Percentiles rank a stretch among this genome's conserved stretches.
These are phyloP conservation scores for Tetragonisca angustula DNA, from an alignment of 2,888 invertebrate species.

Conservation along the genomic window DNA sequence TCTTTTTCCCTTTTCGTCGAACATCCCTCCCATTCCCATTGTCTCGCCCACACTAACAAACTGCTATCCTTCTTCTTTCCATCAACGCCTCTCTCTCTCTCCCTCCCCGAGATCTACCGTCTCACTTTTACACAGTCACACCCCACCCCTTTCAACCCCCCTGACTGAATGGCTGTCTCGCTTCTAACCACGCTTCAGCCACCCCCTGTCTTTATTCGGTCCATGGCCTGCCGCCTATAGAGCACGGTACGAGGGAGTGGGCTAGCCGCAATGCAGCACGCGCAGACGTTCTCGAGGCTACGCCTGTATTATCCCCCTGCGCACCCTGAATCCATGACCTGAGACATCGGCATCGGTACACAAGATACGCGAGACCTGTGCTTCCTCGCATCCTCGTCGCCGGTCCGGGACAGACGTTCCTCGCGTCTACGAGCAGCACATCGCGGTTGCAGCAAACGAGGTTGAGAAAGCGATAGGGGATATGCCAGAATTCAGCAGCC, in stretches of 20 bases:
- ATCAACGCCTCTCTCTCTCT: not conserved
- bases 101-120: not conserved
- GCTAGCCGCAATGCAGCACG: conserved; percentile 80
- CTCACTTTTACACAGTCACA: not conserved
- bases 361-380: conserved; percentile 31
- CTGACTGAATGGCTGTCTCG: not conserved
- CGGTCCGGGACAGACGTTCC: conserved; percentile 7
- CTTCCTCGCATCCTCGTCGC: not conserved
- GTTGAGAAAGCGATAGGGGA: not conserved
- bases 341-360: conserved; percentile 57
- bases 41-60: not conserved
- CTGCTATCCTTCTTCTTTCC: conserved; percentile 1
- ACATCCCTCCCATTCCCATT: conserved; percentile 2
- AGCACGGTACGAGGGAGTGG: conserved; percentile 61
- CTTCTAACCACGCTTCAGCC: not conserved
- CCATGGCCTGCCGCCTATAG: conserved; percentile 32
- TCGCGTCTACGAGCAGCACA: not conserved
- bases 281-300: conserved; percentile 78
- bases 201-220: conserved; percentile 8
- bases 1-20: not conserved
- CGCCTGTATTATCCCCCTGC: conserved; percentile 72
- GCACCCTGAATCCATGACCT: conserved; percentile 68
- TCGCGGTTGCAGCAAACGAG: not conserved
- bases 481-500: not conserved
- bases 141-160: not conserved